A percentile compares a stretch with the other conserved stretches of the same genome.
These are phyloP conservation scores for Petroica traversi DNA, from an alignment of 2,113 vertebrate species.

Conservation along the genomic window DNA sequence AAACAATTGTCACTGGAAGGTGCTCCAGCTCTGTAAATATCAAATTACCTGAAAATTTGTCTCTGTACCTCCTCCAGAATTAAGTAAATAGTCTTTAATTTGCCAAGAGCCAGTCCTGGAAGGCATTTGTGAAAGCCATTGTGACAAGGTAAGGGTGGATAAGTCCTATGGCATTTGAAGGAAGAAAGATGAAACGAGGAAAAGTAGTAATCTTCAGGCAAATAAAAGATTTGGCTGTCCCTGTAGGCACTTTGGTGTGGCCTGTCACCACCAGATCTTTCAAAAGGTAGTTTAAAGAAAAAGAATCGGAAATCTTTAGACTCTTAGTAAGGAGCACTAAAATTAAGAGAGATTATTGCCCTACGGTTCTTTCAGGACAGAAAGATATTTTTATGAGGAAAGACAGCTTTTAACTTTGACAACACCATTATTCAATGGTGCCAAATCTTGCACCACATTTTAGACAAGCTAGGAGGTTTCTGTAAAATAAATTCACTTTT, in stretches of 20 bases:
- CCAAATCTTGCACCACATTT: not conserved
- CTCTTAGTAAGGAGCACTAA: not conserved
- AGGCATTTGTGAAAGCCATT: not conserved
- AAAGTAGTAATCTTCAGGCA: not conserved
- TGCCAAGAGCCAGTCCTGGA: not conserved
- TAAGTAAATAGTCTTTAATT: conserved; percentile 8
- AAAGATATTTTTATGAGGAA: not conserved
- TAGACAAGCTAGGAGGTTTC: not conserved
- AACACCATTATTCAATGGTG: not conserved
- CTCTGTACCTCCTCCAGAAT: not conserved
- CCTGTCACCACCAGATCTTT: not conserved
- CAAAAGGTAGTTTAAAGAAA: not conserved
- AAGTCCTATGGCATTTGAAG: not conserved
- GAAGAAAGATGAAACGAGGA: not conserved
- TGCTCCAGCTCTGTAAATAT: not conserved
- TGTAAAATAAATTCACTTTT: not conserved
- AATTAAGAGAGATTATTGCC: not conserved
- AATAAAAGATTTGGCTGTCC: conserved; percentile 1
- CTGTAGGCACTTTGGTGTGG: not conserved
- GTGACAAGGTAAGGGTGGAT: not conserved
- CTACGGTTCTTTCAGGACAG: not conserved
- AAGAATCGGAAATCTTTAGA: not conserved
- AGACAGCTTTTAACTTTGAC: not conserved
- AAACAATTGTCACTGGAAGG: not conserved
- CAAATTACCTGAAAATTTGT: not conserved